Evolutionary conservation across 1,140 invertebrate species (phyloP), one percentile per base, ranked within the genome.

Genomic region (Platorchestia sp.): DNA sequence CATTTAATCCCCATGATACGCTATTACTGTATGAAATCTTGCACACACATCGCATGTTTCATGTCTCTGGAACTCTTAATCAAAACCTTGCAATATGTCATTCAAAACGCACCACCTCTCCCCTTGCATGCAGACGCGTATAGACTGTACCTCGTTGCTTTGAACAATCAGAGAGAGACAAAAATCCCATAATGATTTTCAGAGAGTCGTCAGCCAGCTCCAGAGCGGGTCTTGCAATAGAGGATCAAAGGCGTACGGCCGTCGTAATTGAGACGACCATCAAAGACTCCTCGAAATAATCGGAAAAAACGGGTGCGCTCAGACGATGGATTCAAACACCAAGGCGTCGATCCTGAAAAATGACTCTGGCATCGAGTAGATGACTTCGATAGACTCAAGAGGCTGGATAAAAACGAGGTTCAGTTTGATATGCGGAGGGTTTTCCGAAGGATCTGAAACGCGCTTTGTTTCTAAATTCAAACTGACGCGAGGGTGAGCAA

Each of bases 261-360:
- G 5, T 36, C 43, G 91, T 93, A 93, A 93, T 93, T 93, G 91
- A 93, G 91, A 93, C 91, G 91, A 45, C 91, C 41, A 6, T 93
- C 43, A 93, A 93, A 93, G 91, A 40, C 91, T 47, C 40, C 91
- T 90, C 36, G 43, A 93, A 93, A 93, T 93, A 93, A 93, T 93
- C 91, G 43, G 43, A 93, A 93, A 93, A 93, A 93, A 45, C 91
- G 91, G 91, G 3, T 44, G 41, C 44, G 91, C 87, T 41, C n/a
- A 41, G 87, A 89, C 43, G 87, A 89, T 89, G 87, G 87, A 89
- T 89, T 89, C 87, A 89, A 89, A 89, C 87, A 44, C 43, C 87
- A 89, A 89, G 87, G 43, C 87, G 87, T 89, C n/a, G 87, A 89
- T 89, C 87, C 41, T 89, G 87, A 89, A 89, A 89, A 89, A 89